Conservation (phyloP, 2,113 vertebrate genomes). For the Sinocyclocheilus anshuiensis region DNA sequence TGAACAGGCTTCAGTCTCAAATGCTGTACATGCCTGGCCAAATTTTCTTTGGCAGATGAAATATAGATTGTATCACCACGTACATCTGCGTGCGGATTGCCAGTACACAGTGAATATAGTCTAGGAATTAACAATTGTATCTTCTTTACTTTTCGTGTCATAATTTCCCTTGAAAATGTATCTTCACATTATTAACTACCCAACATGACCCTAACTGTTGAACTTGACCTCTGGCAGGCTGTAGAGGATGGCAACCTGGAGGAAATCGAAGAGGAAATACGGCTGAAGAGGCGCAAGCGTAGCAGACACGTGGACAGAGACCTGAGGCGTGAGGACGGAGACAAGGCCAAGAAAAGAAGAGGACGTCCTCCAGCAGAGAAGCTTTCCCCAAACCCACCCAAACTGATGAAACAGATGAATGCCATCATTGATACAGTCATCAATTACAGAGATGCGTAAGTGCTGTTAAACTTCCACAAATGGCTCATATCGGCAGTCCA, state of each 20-base stretch:
- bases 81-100: not conserved
- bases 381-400: slow-evolving; percentile 91
- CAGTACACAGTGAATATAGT: not conserved
- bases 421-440: slow-evolving; percentile 95
- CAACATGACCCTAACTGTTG: not conserved
- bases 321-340: slow-evolving; percentile 83
- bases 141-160: not conserved
- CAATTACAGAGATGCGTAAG: slow-evolving; percentile 96
- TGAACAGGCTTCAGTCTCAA: not conserved
- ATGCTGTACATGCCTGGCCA: not conserved
- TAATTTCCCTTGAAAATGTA: not conserved
- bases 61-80: not conserved
- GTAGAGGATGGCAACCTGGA: slow-evolving; percentile 98
- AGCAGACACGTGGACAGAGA: slow-evolving; percentile 92
- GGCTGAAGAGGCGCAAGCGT: slow-evolving; percentile 94
- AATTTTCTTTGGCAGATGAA: not conserved
- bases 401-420: slow-evolving; percentile 96
- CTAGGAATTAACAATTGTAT: not conserved
- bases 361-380: slow-evolving; percentile 96
- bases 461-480: not conserved
- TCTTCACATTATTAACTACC: not conserved
- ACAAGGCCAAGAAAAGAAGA: slow-evolving; percentile 91
- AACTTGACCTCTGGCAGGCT: slow-evolving; percentile 74
- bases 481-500: not conserved
- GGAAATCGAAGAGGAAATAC: slow-evolving; percentile 98